These are phyloP conservation scores for Euleptes europaea DNA, from an alignment of 2,113 vertebrate genomes.

Conservation along the genomic window DNA sequence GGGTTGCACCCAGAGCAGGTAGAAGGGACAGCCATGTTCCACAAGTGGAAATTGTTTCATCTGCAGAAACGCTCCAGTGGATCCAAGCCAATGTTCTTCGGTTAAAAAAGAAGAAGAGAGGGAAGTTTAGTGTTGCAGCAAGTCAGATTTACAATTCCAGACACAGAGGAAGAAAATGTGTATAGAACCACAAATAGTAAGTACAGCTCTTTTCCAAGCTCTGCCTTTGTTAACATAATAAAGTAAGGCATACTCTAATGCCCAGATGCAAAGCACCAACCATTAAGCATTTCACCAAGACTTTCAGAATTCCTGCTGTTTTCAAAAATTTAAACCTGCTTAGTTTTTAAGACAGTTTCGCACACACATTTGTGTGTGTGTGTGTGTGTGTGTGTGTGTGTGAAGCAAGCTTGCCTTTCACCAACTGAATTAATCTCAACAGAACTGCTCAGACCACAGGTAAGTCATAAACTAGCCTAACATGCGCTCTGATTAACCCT, in stretches of 20 bases:
- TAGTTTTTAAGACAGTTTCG: not conserved
- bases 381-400: too few species aligned
- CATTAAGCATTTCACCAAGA: not conserved
- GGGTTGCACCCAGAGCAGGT: too few species aligned
- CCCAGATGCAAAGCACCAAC: not conserved
- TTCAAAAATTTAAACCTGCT: not conserved
- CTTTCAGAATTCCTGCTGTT: not conserved
- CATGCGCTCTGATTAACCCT: not conserved
- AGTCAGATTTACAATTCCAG: too few species aligned
- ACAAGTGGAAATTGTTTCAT: too few species aligned
- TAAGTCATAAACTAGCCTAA: conserved; percentile 4
- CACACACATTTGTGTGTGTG: too few species aligned
- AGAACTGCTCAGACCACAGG: not conserved
- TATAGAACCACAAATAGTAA: not conserved
- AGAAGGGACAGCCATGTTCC: too few species aligned
- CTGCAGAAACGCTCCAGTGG: too few species aligned
- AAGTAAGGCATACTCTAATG: not conserved
- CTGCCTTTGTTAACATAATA: not conserved
- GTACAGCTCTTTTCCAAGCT: not conserved
- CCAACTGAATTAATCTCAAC: not conserved
- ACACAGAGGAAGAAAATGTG: too few species aligned
- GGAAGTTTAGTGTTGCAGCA: too few species aligned
- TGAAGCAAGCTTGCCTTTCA: not conserved
- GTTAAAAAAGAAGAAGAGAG: too few species aligned
- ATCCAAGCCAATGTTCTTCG: too few species aligned